Evolutionary conservation across 2,888 invertebrate species (phyloP).

Genomic region (Aphodius granarius): DNA sequence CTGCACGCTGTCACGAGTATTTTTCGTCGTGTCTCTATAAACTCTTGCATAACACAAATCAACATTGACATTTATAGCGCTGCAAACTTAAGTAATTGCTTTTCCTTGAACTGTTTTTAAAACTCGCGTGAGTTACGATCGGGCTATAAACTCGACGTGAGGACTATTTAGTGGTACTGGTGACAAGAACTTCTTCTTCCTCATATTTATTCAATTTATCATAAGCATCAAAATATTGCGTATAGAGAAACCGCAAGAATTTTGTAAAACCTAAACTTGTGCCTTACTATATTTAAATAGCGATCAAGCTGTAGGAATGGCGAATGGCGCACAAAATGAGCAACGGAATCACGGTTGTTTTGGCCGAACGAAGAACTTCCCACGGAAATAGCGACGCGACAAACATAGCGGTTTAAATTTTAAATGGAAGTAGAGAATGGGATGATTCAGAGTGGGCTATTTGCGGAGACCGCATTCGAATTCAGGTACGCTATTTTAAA

Average conservation of each 20-base stretch:
- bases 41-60: not conserved
- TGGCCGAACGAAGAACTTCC: not conserved
- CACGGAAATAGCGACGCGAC: not conserved
- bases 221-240: not conserved
- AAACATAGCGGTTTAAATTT: not conserved
- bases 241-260: too few relatives aligned
- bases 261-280: too few relatives aligned
- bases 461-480: not conserved
- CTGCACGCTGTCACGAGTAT: not conserved
- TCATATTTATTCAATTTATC: not conserved
- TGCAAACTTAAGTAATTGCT: not conserved
- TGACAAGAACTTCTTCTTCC: not conserved
- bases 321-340: not conserved
- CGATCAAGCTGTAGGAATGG: not conserved
- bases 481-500: not conserved
- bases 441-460: not conserved
- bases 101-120: not conserved
- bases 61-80: not conserved
- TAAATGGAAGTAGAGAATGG: not conserved
- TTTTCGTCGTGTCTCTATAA: not conserved
- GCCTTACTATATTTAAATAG: not conserved
- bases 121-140: not conserved
- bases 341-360: not conserved
- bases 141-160: not conserved
- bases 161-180: not conserved